Conservation (phyloP, 2,888 invertebrate genomes). For the Plemyria rubiginata region DNA sequence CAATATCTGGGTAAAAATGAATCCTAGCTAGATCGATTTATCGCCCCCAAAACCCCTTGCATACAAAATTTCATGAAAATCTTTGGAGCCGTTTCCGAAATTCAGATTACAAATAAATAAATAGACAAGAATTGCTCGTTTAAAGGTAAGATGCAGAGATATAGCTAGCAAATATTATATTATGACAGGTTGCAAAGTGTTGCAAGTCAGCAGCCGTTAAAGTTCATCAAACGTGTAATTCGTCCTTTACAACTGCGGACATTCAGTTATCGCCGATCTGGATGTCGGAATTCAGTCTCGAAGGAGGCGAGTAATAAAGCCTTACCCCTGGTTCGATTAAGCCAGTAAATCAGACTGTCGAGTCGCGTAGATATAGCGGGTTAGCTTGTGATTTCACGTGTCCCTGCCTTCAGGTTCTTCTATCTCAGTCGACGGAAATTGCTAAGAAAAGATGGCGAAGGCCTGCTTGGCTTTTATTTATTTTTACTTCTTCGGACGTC, state of each 20-base stretch:
- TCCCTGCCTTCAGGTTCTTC: slow-evolving; percentile 56
- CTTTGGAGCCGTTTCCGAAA: too few relatives aligned
- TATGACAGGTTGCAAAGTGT: background rate
- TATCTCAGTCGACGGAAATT: slow-evolving; percentile 73
- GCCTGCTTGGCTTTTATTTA: slow-evolving; percentile 66
- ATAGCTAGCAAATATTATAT: too few relatives aligned
- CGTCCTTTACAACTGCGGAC: slow-evolving; percentile 53
- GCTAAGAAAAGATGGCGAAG: slow-evolving; percentile 71
- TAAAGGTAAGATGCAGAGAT: too few relatives aligned
- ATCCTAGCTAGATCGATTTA: too few relatives aligned
- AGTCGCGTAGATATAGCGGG: slow-evolving; percentile 71
- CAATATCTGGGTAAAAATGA: too few relatives aligned
- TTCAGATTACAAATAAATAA: too few relatives aligned
- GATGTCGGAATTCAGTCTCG: slow-evolving; percentile 54
- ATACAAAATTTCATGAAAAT: too few relatives aligned
- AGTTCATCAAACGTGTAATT: slow-evolving; percentile 55
- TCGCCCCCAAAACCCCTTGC: too few relatives aligned
- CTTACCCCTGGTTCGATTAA: slow-evolving; percentile 66
- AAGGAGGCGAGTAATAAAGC: slow-evolving; percentile 63
- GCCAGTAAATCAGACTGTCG: slow-evolving; percentile 74
- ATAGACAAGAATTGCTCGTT: too few relatives aligned
- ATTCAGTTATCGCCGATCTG: slow-evolving; percentile 49
- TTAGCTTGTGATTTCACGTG: slow-evolving; percentile 78
- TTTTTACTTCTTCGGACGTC: slow-evolving; percentile 65
- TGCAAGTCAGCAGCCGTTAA: background rate